Evolutionary conservation across 1,140 invertebrate species (phyloP).

Genomic region (Micrasema longulum): DNA sequence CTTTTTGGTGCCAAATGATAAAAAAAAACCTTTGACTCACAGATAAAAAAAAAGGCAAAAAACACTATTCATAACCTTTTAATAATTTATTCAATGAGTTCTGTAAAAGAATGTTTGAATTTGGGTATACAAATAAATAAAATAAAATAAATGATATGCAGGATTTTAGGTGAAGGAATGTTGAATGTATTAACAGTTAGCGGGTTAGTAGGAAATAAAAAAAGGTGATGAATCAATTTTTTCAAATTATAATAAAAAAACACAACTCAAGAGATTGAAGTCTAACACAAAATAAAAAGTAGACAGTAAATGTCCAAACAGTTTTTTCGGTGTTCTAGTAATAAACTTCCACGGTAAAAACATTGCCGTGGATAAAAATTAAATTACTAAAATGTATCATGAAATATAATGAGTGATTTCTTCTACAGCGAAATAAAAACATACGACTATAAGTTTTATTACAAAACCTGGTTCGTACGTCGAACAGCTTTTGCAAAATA

Average conservation of each 20-base stretch:
- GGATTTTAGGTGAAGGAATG: no score
- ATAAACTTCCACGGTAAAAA: not conserved
- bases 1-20: no score
- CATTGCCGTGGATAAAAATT: not conserved
- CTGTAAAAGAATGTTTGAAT: no score
- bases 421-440: constrained; percentile 22
- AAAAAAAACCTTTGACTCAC: no score
- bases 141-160: no score
- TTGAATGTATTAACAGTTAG: no score
- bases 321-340: not conserved
- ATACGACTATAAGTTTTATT: not conserved
- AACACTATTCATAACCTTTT: no score
- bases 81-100: no score
- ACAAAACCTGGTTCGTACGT: not conserved
- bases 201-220: not conserved
- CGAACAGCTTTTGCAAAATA: constrained; percentile 7
- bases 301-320: not conserved
- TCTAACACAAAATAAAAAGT: not conserved
- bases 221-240: not conserved
- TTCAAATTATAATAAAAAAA: constrained; percentile 11
- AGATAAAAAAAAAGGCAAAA: no score
- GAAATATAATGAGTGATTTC: constrained; percentile 2
- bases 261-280: not conserved
- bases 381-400: not conserved
- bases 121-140: no score